phyloP scores from a whole-genome alignment of 2,888 invertebrate species.

The Ornithoptera priamus region DNA sequence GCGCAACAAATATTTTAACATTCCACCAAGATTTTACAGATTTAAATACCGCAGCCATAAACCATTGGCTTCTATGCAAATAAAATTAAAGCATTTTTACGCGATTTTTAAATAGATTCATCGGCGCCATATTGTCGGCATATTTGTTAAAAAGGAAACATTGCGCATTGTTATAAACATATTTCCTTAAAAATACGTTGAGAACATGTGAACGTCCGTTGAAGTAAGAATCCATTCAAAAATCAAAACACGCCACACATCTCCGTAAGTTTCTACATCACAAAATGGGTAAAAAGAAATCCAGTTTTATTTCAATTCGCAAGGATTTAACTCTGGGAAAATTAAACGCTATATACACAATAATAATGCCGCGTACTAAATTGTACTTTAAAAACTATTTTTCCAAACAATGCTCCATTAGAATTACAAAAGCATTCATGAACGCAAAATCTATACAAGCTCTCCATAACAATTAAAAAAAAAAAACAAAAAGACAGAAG shows the following conservation, averaged over 20 bases:
- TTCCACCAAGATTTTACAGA: slow-evolving; percentile 55
- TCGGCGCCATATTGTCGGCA: slow-evolving; percentile 37
- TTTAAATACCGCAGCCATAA: slow-evolving; percentile 49
- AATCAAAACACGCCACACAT: slow-evolving; percentile 47
- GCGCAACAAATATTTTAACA: slow-evolving; percentile 50
- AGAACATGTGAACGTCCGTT: slow-evolving; percentile 5
- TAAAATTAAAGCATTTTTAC: slow-evolving; percentile 57
- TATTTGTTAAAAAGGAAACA: slow-evolving; percentile 8
- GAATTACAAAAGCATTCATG: slow-evolving; percentile 54
- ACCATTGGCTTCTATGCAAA: slow-evolving; percentile 62
- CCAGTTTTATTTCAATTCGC: slow-evolving; percentile 63
- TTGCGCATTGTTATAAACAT: neutral
- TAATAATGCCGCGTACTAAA: slow-evolving; percentile 55
- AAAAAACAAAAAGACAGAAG: slow-evolving; percentile 47
- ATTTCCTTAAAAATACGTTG: slow-evolving; percentile 16
- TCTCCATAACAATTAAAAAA: slow-evolving; percentile 48
- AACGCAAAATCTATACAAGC: slow-evolving; percentile 67
- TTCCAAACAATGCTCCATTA: slow-evolving; percentile 43
- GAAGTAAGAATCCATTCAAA: slow-evolving; percentile 46
- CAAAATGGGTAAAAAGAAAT: slow-evolving; percentile 52
- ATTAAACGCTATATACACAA: slow-evolving; percentile 76
- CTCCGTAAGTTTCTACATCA: slow-evolving; percentile 53
- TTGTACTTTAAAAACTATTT: slow-evolving; percentile 40
- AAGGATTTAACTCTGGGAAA: slow-evolving; percentile 72
- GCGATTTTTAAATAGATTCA: slow-evolving; percentile 54